Conservation (phyloP, 2,888 invertebrate genomes). For the Drosophila leonis region DNA sequence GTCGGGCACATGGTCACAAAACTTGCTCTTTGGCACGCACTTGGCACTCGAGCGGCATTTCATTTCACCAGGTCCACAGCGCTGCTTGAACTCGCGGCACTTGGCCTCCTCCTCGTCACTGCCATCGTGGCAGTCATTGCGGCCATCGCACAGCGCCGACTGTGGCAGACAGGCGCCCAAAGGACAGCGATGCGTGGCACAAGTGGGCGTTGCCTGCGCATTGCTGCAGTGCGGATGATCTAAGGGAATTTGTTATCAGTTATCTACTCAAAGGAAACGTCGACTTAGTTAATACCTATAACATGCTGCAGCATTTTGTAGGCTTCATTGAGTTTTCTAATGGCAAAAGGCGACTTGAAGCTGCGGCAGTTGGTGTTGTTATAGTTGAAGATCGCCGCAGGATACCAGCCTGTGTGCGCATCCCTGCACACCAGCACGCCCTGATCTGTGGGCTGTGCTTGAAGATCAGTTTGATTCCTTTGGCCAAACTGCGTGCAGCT, state of each 20-base stretch:
- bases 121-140: constrained; percentile 89
- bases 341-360: constrained; percentile 72
- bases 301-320: constrained; percentile 76
- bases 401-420: constrained; percentile 89
- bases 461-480: constrained; percentile 37
- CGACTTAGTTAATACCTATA: constrained; percentile 68
- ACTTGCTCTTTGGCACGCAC: constrained; percentile 89
- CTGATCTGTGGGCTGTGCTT: constrained; percentile 86
- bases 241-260: constrained; percentile 27
- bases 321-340: constrained; percentile 71
- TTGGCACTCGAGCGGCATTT: constrained; percentile 88
- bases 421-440: constrained; percentile 90
- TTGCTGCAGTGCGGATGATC: constrained; percentile 79
- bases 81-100: constrained; percentile 74
- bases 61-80: constrained; percentile 88
- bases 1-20: constrained; percentile 89
- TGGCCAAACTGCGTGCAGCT: constrained; percentile 78
- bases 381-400: constrained; percentile 89
- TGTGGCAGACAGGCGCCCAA: constrained; percentile 89
- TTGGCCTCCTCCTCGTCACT: constrained; percentile 87
- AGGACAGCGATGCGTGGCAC: constrained; percentile 88
- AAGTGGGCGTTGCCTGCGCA: constrained; percentile 79
- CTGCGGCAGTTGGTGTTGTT: constrained; percentile 86
- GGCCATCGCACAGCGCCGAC: constrained; percentile 89
- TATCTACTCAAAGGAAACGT: not conserved